Evolutionary conservation across 2,113 vertebrate genomes (phyloP), one percentile per base, ranked within the genome.

Genomic region (Aspidoscelis tigris): DNA sequence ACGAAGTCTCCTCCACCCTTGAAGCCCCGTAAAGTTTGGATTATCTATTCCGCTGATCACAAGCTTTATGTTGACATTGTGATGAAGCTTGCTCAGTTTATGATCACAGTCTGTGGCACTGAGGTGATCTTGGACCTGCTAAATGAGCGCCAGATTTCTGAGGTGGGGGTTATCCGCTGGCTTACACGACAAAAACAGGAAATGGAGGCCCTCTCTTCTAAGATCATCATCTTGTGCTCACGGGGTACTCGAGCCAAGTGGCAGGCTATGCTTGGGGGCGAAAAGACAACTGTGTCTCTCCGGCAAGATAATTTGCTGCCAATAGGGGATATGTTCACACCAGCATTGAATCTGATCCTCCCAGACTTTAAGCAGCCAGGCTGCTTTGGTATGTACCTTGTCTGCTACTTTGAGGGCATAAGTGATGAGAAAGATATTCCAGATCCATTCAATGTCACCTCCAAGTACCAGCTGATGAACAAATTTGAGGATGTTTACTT

Each of bases 11-110:
- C 92, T 20, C 94, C 93, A 0, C 90, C 87, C 1, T 7, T 96
- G 86, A 94, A 86, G 86, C 83, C 92, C 0, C 87, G 93, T 2
- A 98, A 97, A 81, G 96, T 99, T 33, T 95, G 98, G 94, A 90
- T 99, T 3, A 94, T 98, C 90, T 99, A 99, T 92, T 99, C 99
- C 0, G 96, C 98, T 0, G 99, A 99, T 88, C 98, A 99, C 89
- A 92, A 87, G 22, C 96, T 98, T 58, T 99, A 98, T 7, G 95
- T 96, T 76, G 96, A 99, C 0, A 92, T 99, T n/a, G 98, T 99
- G 58, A 94, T 99, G 2, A 98, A 96, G 91, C 97, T 99, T 65
- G 96, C 97, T 0, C 96, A 98, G 83, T 99, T 99, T 91, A 95
- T 99, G 64, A 95, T 96, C 93, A 96, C 95, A 0, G 95, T 96